These are phyloP conservation scores for Mylabris sibirica DNA, from an alignment of 2,888 invertebrate genomes.

Conservation along the genomic window DNA sequence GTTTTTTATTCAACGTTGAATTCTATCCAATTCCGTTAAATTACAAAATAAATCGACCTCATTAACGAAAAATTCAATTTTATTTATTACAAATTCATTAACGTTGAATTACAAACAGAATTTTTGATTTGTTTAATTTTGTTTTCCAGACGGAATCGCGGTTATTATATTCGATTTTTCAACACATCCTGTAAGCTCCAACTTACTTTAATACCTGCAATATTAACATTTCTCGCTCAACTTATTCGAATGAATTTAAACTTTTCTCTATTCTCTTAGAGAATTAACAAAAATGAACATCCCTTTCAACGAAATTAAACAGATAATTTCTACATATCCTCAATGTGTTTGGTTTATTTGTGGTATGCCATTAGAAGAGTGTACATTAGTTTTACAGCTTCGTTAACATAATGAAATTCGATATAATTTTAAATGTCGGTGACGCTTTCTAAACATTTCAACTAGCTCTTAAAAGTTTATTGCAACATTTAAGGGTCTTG, in stretches of 20 bases:
- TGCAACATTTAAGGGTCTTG: neutral
- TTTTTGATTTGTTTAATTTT: neutral
- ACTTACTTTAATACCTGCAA: neutral
- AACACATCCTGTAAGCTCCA: neutral
- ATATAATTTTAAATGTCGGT: neutral
- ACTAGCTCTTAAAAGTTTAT: constrained; percentile 20
- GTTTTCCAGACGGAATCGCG: neutral
- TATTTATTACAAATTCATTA: too few relatives aligned
- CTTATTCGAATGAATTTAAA: neutral
- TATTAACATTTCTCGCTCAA: neutral
- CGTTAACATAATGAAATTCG: constrained; percentile 13
- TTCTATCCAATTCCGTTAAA: neutral
- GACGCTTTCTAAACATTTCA: constrained; percentile 8
- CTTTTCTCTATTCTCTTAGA: neutral
- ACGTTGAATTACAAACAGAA: neutral
- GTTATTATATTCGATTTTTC: neutral
- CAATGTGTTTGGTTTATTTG: neutral
- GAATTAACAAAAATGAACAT: neutral
- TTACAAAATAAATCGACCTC: neutral
- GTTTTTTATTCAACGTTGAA: neutral
- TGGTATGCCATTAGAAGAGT: neutral
- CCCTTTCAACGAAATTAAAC: neutral
- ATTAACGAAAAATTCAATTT: neutral
- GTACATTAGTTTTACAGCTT: neutral
- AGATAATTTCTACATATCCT: neutral